A percentile compares a stretch with the other conserved stretches of the same genome.
phyloP scores from a whole-genome alignment of 2,888 invertebrate species.

The Strigamia transsilvanica region DNA sequence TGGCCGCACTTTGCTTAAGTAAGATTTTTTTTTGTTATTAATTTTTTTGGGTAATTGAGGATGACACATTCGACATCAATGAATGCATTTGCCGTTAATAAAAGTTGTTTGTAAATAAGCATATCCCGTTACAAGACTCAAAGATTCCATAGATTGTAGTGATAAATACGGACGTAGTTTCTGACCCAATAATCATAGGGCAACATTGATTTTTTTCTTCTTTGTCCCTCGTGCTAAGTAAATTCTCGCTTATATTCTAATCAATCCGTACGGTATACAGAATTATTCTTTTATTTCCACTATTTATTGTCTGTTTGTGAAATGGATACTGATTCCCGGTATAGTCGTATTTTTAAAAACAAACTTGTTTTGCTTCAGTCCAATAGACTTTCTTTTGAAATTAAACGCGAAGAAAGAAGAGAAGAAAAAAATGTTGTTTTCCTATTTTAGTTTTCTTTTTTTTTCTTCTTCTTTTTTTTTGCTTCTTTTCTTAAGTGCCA shows the following conservation, averaged over 20 bases:
- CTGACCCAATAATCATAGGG: conserved; percentile 13
- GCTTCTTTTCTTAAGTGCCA: not conserved
- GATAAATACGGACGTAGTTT: conserved; percentile 5
- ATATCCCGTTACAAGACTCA: conserved; percentile 17
- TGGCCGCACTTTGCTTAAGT: conserved; percentile 86
- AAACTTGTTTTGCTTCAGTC: conserved; percentile 24
- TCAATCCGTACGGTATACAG: no score
- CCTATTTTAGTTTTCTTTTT: not conserved
- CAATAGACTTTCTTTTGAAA: conserved; percentile 6
- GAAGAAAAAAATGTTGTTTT: not conserved
- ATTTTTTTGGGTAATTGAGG: conserved; percentile 57
- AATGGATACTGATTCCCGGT: not conserved
- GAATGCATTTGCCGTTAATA: conserved; percentile 20
- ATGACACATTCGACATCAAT: conserved; percentile 38
- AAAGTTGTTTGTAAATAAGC: conserved; percentile 33
- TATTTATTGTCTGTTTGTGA: not conserved
- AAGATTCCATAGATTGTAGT: conserved; percentile 23
- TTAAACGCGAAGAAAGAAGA: not conserved
- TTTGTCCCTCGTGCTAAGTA: not conserved
- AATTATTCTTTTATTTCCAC: not conserved
- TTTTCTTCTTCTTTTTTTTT: conserved; percentile 6
- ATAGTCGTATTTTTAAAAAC: not conserved
- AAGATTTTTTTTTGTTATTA: conserved; percentile 65
- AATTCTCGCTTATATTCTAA: not conserved
- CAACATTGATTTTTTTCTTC: not conserved